Base-by-base conservation (phyloP, 2,797 vertebrate genomes). In the Synanceia verrucosa region DNA sequence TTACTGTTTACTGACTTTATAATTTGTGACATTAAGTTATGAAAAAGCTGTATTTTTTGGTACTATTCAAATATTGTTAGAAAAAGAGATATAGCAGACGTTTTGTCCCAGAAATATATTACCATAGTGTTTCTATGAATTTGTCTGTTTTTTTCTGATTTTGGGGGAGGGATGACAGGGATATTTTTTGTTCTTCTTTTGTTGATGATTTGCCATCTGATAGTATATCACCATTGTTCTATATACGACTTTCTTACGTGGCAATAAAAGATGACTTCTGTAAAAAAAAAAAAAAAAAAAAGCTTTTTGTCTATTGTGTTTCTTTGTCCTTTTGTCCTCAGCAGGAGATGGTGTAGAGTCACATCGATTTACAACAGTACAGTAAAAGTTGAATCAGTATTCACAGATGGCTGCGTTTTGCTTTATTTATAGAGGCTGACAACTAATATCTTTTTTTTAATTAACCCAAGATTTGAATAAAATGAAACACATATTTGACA, bases 241-340 rank as follows among this genome's bases (percentile, higher is more conserved):
- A 96, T 93, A 95, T 96, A 96, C 94, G 84, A 96, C 95, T 99
- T 97, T 98, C 96, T 98, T 97, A 98, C 96, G 94, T 96, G 96
- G 96, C 96, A 98, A 97, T 98, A 98, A 97, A 97, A 96, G 88
- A 92, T 90, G 93, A 96, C 79, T 89, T 85, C 80, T 75, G 82
- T 92, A 92, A 88, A 84, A 70, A 80, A 73, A 80, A 61, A 91
- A 87, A 84, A 69, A 74, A 78, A 75, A 65, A 69, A 56, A 1
- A 2, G 76, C 36, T 75, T 65, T 68, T 28, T 47, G 73, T 50
- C 28, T 43, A n/a, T 50, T 51, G 64, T 34, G 21, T 81, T 62
- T 71, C 16, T 52, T 24, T 36, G 6, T 59, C 68, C 48, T 63
- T 73, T 43, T 78, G 48, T 79, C 66, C 37, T 71, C 31, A 59